Evolutionary conservation across 2,113 vertebrate species (phyloP).

Genomic region (Vidua chalybeata): DNA sequence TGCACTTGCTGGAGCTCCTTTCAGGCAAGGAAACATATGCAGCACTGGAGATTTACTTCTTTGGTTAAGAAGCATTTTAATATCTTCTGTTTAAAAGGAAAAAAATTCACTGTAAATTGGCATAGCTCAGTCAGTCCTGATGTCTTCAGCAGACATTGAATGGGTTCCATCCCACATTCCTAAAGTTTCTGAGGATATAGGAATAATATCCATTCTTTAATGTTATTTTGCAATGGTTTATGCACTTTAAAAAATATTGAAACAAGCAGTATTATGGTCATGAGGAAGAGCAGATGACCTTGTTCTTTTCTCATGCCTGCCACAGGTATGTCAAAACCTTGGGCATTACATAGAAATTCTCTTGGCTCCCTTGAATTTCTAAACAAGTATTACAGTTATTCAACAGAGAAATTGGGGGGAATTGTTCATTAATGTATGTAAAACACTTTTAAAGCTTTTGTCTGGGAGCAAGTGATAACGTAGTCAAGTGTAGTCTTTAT

Average conservation of each 20-base stretch:
- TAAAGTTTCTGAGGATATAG: background rate
- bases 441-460: constrained; percentile 23
- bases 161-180: background rate
- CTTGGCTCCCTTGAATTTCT: background rate
- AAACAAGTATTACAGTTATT: constrained; percentile 1
- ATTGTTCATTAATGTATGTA: background rate
- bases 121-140: background rate
- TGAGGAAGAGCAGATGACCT: background rate
- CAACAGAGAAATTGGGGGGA: background rate
- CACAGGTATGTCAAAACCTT: background rate
- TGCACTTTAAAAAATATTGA: background rate
- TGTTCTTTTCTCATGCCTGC: background rate
- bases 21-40: background rate
- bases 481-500: background rate
- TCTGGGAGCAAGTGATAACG: background rate
- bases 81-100: background rate
- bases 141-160: background rate
- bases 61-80: background rate
- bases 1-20: background rate
- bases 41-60: background rate
- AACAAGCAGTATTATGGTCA: background rate
- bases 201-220: background rate
- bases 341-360: background rate
- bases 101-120: background rate
- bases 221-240: background rate